A percentile compares a stretch with the other conserved stretches of the same genome.
Conservation (phyloP, 2,888 invertebrate genomes). For the Pecten maximus region DNA sequence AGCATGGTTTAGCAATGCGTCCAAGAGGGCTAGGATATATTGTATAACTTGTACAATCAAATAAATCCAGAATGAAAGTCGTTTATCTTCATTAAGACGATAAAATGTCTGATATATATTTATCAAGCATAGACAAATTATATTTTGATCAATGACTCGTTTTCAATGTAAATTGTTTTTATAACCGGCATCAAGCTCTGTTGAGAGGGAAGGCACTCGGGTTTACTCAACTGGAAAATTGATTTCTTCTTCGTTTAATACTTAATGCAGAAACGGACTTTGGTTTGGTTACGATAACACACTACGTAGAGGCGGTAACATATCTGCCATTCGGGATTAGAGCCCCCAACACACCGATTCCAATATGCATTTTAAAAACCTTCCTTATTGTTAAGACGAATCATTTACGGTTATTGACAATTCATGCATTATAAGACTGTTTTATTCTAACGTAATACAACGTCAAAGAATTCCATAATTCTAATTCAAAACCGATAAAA, state of each 20-base stretch:
- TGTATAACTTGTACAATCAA: not conserved
- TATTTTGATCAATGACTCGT: not conserved
- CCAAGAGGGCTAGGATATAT: not conserved
- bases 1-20: not conserved
- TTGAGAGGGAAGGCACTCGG: not conserved
- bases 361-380: no score
- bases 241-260: not conserved
- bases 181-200: not conserved
- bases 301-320: no score
- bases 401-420: no score
- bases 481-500: no score
- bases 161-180: not conserved
- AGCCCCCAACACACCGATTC: no score
- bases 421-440: no score
- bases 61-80: not conserved
- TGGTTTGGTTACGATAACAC: not conserved
- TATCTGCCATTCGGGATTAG: no score
- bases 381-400: no score
- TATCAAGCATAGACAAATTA: not conserved
- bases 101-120: not conserved
- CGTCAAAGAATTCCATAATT: no score
- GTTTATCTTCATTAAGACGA: not conserved
- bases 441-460: no score
- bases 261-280: not conserved
- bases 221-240: not conserved